phyloP scores from a whole-genome alignment of 2,888 invertebrate species.

The Chloromyia formosa region DNA sequence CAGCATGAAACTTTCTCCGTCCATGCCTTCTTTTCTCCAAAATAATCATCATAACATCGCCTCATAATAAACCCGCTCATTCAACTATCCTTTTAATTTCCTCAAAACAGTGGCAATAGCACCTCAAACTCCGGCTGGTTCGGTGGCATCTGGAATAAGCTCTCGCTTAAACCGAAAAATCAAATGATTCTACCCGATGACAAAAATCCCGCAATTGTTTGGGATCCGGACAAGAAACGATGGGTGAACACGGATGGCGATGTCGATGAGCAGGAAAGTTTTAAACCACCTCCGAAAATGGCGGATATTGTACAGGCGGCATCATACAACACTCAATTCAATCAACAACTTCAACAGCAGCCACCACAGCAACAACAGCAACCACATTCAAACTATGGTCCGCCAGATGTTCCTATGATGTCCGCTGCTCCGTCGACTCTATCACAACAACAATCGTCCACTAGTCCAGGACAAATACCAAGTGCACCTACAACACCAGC shows the following conservation, averaged over 20 bases:
- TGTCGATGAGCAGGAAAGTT: conserved; percentile 66
- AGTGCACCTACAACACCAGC: conserved; percentile 37
- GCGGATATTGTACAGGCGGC: conserved; percentile 65
- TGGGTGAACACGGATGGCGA: conserved; percentile 87
- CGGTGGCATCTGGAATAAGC: conserved; percentile 85
- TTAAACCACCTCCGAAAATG: conserved; percentile 78
- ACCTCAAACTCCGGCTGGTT: conserved; percentile 74
- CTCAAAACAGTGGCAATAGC: neutral
- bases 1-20: too few species aligned
- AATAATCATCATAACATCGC: too few species aligned
- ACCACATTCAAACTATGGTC: conserved; percentile 27
- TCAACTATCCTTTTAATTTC: neutral
- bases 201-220: conserved; percentile 91
- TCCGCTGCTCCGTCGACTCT: conserved; percentile 47
- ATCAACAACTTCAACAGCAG: neutral
- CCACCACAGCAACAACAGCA: conserved; percentile 42
- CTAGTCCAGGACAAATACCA: conserved; percentile 45
- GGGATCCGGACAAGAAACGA: conserved; percentile 86
- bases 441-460: conserved; percentile 43
- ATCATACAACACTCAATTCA: neutral
- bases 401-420: conserved; percentile 47
- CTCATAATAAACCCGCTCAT: too few species aligned
- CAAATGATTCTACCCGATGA: conserved; percentile 97
- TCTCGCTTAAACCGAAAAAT: conserved; percentile 85
- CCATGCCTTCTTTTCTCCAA: too few species aligned